phyloP scores from a whole-genome alignment of 2,797 vertebrate species.

The Geotrypetes seraphini region DNA sequence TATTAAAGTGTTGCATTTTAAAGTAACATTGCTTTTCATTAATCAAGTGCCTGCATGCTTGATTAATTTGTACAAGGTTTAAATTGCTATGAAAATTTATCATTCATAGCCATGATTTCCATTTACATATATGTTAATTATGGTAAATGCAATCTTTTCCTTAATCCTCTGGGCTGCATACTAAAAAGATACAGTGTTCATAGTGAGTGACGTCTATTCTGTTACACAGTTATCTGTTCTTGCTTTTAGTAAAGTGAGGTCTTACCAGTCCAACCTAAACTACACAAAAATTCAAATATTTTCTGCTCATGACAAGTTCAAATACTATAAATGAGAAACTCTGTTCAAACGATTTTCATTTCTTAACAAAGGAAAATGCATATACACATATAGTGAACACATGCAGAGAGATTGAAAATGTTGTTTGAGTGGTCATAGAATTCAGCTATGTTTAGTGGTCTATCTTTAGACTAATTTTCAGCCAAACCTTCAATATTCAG shows the following conservation, averaged over 20 bases:
- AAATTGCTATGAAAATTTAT: constrained; percentile 80
- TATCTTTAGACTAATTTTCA: too few species aligned
- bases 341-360: constrained; percentile 38
- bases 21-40: constrained; percentile 73
- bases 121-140: constrained; percentile 82
- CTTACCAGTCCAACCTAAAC: constrained; percentile 37
- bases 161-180: constrained; percentile 71
- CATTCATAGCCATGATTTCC: constrained; percentile 75
- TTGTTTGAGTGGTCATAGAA: too few species aligned
- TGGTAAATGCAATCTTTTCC: constrained; percentile 73
- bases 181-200: constrained; percentile 67
- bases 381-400: too few species aligned
- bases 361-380: constrained; percentile 15
- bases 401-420: too few species aligned
- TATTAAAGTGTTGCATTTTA: constrained; percentile 76
- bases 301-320: constrained; percentile 44
- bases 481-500: too few species aligned
- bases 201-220: constrained; percentile 50
- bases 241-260: constrained; percentile 39
- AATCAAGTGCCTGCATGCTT: constrained; percentile 75
- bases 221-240: constrained; percentile 53
- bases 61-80: constrained; percentile 79
- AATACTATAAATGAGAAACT: constrained; percentile 33
- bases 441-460: too few species aligned
- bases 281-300: constrained; percentile 49